Evolutionary conservation across 2,888 invertebrate species (phyloP), one percentile per base, ranked within the genome.

Genomic region (Orchestes rusci): DNA sequence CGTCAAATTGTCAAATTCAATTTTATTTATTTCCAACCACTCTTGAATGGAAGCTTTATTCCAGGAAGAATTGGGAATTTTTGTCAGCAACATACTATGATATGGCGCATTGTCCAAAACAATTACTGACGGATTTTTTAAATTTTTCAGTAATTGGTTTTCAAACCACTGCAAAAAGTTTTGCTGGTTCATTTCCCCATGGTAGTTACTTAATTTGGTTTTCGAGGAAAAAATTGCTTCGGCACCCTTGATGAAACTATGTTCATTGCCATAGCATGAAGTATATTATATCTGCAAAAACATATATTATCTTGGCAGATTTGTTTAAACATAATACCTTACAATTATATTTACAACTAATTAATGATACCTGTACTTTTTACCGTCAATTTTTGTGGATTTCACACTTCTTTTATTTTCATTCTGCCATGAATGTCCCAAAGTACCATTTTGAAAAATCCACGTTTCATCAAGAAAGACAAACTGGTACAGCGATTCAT

Each of bases 61-160:
- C 37, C 33, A 46, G 27, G 39, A 16, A 15, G 8, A 32, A 29
- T 32, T 47, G 7, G 39, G 43, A 12, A 27, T 33, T 43, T 47
- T 33, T 2, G 13, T 16, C 16, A 43, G n/a, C 28, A 43, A 10
- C 43, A 38, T 39, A 17, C 39, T 47, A 16, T 43, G 38, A 38
- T 40, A 44, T n/a, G 48, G 32, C 7, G 48, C 48, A 39, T 39
- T 48, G 13, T 48, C 43, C 31, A 43, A 10, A 19, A 39, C 23
- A 30, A 39, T 35, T 29, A 47, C 5, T 16, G 20, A 35, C 2
- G 30, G 38, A 10, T 39, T 17, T 2, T 15, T 10, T 12, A 48
- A 33, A 16, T 47, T 47, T 29, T 38, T 15, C 12, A 48, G 15
- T 23, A 43, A 23, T 13, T 43, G 35, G 16, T 39, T 20, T 39